Base-by-base conservation (phyloP, 1,140 invertebrate genomes). In the Colletes gigas region DNA sequence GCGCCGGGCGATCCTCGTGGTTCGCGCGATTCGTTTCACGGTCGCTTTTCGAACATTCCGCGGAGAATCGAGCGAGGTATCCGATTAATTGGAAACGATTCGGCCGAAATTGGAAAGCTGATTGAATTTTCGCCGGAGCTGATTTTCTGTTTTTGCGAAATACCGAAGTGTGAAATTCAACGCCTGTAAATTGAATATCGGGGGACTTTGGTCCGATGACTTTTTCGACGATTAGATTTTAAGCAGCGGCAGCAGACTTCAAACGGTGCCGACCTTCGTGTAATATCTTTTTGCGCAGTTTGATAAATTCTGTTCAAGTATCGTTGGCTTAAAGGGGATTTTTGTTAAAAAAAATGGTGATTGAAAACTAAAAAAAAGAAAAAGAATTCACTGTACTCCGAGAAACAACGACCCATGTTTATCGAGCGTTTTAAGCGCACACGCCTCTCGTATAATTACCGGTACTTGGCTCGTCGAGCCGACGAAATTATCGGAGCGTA, bases 51-150 rank as follows among this genome's bases (percentile, higher is more conserved):
- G 63, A 66, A 19, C 41, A 66, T 19, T n/a, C 41, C 41, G 63
- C 63, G 63, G 63, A 66, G 41, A 44, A 66, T 47, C 63, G 44
- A 19, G 41, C 63, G 63, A 41, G 41, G 39, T 66, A 47, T 66
- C 63, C 63, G 63, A 47, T 66, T 66, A 66, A 66, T 66, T 66
- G 63, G 63, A 66, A 66, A 47, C 41, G 63, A 47, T 66, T 66
- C 41, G 41, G 7, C 30, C 44, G 63, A 66, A 66, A 66, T 66
- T 66, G 63, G 63, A 66, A 47, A 41, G 17, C 63, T 19, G 41
- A 66, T 66, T 66, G 63, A 66, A 66, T 66, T 66, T 66, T 66
- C 41, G 17, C 41, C 41, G 17, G 41, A 41, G 63, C 41, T 66
- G 63, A 66, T 47, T 66, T 66, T 66, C 63, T 19, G 63, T 47